phyloP scores from a whole-genome alignment of 2,113 vertebrate species.

The Serinus canaria region DNA sequence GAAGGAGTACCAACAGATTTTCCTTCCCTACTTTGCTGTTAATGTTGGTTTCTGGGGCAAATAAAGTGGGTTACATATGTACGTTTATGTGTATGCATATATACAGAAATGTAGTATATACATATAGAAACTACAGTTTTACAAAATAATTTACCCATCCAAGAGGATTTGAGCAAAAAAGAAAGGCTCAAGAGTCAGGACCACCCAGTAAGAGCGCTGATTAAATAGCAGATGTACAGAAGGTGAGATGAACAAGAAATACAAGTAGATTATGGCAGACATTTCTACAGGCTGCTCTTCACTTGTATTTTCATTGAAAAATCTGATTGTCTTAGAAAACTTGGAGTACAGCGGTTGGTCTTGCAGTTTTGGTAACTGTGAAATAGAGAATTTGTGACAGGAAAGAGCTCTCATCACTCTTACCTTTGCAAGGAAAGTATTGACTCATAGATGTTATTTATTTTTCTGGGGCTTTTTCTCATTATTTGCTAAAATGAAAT shows the following conservation, averaged over 20 bases:
- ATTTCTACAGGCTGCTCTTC: neutral
- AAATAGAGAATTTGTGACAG: neutral
- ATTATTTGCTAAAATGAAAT: neutral
- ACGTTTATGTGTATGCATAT: rapidly evolving
- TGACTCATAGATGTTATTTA: neutral
- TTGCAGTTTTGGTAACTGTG: neutral
- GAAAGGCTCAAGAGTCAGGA: neutral
- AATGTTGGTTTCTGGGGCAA: neutral
- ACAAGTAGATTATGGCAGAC: neutral
- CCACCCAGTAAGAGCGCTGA: neutral
- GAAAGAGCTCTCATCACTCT: neutral
- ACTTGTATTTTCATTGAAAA: neutral
- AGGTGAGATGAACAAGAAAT: neutral
- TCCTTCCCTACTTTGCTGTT: neutral
- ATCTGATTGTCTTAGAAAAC: neutral
- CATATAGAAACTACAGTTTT: neutral
- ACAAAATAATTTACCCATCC: neutral
- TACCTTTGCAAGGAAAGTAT: neutral
- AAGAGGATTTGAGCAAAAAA: neutral
- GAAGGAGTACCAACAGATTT: neutral
- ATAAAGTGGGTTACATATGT: neutral
- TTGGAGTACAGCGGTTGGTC: neutral
- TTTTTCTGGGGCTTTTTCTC: neutral
- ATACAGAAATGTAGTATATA: neutral
- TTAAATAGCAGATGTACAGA: neutral